Evolutionary conservation across 1,140 invertebrate species (phyloP).

Genomic region (Drosophila paulistorum): DNA sequence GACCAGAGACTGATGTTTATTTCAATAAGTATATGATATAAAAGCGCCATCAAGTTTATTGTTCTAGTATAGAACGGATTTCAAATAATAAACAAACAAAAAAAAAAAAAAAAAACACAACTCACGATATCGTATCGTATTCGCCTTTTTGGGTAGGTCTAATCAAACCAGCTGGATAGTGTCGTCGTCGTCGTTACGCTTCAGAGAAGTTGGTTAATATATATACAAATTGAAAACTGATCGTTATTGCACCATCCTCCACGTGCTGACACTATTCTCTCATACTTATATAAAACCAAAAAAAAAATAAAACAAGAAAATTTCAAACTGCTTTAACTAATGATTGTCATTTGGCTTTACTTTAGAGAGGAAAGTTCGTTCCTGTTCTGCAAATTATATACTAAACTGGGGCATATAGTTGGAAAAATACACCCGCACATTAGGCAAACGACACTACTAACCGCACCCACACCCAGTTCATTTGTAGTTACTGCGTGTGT

Average conservation of each 20-base stretch:
- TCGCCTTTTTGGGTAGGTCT: constrained; percentile 3
- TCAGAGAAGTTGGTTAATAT: background rate
- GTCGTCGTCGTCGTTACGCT: constrained; percentile 4
- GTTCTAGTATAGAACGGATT: constrained; percentile 3
- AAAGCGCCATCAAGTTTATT: constrained; percentile 12
- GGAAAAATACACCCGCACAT: background rate
- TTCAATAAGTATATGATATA: constrained; percentile 2
- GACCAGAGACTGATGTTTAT: background rate
- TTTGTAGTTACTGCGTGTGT: constrained; percentile 30
- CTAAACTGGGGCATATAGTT: background rate
- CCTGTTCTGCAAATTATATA: background rate
- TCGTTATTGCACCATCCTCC: background rate
- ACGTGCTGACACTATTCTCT: background rate
- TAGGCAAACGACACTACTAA: constrained; percentile 30
- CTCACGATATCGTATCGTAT: background rate
- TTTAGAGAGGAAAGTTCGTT: background rate
- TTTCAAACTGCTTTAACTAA: background rate
- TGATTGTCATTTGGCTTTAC: constrained; percentile 3
- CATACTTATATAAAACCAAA: constrained; percentile 6
- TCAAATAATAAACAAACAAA: background rate
- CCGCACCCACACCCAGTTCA: constrained; percentile 57
- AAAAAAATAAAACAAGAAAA: too few species aligned
- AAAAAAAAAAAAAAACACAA: background rate
- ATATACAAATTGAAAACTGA: constrained; percentile 1
- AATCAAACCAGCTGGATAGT: background rate